Evolutionary conservation across 2,888 invertebrate genomes (phyloP).

Genomic region (Onthophagus sagittarius): DNA sequence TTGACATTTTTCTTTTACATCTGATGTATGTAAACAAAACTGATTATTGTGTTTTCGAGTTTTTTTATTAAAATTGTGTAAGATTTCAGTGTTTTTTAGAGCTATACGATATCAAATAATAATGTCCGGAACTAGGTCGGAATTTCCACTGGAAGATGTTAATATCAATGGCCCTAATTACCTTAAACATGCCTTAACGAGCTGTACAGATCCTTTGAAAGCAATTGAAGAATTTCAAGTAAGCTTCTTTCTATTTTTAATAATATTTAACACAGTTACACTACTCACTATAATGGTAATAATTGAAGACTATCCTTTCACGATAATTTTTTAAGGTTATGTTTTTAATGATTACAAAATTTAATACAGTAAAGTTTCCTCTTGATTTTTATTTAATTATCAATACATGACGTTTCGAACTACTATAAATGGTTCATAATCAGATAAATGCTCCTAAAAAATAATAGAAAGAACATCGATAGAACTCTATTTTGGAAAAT

Average conservation of each 20-base stretch:
- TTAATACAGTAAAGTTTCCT: too few relatives aligned
- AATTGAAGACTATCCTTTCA: too few relatives aligned
- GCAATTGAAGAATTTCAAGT: constrained; percentile 98
- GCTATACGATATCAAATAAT: neutral
- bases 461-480: too few relatives aligned
- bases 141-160: constrained; percentile 47
- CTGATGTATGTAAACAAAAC: neutral
- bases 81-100: neutral
- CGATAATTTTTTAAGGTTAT: too few relatives aligned
- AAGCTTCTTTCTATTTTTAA: constrained; percentile 21
- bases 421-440: too few relatives aligned
- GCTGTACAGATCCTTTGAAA: constrained; percentile 92
- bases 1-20: neutral
- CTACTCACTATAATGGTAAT: too few relatives aligned
- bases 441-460: too few relatives aligned
- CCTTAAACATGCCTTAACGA: constrained; percentile 79
- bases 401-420: too few relatives aligned
- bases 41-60: neutral
- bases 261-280: too few relatives aligned
- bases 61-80: neutral
- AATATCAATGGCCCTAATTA: constrained; percentile 48
- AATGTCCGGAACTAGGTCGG: constrained; percentile 33
- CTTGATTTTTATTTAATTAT: too few relatives aligned
- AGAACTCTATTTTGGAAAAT: too few relatives aligned
- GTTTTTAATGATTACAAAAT: too few relatives aligned